Evolutionary conservation across 2,797 vertebrate genomes (phyloP).

Genomic region (Dermochelys coriacea): DNA sequence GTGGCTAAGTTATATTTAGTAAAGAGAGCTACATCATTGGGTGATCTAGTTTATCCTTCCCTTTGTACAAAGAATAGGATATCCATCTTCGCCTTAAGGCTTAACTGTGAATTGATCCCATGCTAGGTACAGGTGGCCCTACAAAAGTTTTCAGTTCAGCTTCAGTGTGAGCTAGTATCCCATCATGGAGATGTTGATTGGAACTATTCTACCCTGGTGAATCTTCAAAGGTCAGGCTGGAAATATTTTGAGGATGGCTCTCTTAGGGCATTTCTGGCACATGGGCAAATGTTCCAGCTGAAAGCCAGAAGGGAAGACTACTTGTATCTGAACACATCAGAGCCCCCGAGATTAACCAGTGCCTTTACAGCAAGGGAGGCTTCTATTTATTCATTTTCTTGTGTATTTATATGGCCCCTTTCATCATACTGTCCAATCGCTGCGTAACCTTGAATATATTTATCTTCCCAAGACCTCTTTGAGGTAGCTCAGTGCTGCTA

Average conservation of each 20-base stretch:
- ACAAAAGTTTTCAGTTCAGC: not conserved
- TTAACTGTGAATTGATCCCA: not conserved
- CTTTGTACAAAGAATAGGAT: not conserved
- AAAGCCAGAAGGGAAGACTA: not conserved
- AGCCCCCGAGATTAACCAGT: not conserved
- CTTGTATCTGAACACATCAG: not conserved
- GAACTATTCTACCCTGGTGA: not conserved
- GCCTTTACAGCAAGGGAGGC: not conserved
- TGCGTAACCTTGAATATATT: not conserved
- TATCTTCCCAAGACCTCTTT: not conserved
- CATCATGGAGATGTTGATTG: not conserved
- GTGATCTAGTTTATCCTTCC: not conserved
- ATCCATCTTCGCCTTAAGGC: not conserved
- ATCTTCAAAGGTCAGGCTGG: not conserved
- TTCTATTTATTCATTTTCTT: not conserved
- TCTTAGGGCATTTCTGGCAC: not conserved
- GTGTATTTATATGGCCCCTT: accelerated
- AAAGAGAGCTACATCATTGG: not conserved
- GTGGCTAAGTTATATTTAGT: not conserved
- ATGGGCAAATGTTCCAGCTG: not conserved
- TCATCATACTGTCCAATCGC: no score
- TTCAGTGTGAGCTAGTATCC: not conserved
- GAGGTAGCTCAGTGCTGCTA: not conserved
- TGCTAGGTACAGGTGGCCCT: not conserved
- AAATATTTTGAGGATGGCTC: not conserved